Evolutionary conservation across 1,140 invertebrate species (phyloP).

Genomic region (Drosophila guanche): DNA sequence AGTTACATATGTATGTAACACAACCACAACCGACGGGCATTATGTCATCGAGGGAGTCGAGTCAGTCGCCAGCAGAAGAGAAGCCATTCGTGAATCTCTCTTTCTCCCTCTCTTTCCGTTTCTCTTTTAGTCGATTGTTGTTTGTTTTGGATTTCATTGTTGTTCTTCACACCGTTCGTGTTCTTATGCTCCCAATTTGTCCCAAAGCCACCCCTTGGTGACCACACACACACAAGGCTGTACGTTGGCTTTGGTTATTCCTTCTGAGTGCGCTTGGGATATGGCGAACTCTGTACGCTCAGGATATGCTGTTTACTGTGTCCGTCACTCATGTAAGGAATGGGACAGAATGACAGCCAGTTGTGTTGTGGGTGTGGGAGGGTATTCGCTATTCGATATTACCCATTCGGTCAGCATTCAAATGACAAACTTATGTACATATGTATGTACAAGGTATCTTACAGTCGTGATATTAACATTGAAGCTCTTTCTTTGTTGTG

Average conservation of each 20-base stretch:
- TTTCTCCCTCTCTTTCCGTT: neutral
- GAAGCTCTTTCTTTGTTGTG: neutral
- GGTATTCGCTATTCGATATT: too few relatives aligned
- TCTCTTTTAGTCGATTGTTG: conserved; percentile 9
- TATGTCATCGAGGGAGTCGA: conserved; percentile 59
- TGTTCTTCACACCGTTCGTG: neutral
- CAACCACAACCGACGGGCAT: conserved; percentile 12
- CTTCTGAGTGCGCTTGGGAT: conserved; percentile 16
- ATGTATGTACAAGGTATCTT: too few relatives aligned
- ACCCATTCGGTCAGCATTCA: too few relatives aligned
- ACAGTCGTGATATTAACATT: too few relatives aligned
- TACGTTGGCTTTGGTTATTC: conserved; percentile 22
- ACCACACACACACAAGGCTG: neutral
- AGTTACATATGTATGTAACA: conserved; percentile 14
- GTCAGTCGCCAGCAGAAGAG: conserved; percentile 16
- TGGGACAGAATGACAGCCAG: too few relatives aligned
- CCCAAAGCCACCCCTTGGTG: conserved; percentile 39
- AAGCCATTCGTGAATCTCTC: conserved; percentile 13
- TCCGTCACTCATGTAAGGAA: too few relatives aligned
- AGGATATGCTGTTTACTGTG: too few relatives aligned
- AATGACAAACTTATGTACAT: too few relatives aligned
- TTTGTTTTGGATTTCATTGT: conserved; percentile 20
- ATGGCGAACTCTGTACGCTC: too few relatives aligned
- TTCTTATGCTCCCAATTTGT: conserved; percentile 23
- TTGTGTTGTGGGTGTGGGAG: too few relatives aligned